phyloP scores from a whole-genome alignment of 2,888 invertebrate genomes.

The Tinea pellionella region DNA sequence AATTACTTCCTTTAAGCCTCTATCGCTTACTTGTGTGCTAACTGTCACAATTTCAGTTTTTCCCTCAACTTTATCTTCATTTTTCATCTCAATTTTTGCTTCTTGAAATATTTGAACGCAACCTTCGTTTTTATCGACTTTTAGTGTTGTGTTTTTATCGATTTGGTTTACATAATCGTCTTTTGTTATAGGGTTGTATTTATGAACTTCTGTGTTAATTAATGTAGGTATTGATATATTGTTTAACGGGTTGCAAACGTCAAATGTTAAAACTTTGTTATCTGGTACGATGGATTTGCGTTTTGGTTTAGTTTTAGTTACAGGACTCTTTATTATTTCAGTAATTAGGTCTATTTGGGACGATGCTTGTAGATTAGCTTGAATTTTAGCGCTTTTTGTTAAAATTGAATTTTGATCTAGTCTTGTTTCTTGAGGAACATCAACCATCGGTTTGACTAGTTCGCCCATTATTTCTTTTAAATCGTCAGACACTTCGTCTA shows the following conservation, averaged over 20 bases:
- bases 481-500: constrained; percentile 39
- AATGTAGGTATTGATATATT: constrained; percentile 34
- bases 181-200: constrained; percentile 30
- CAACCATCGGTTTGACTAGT: constrained; percentile 45
- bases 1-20: neutral
- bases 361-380: constrained; percentile 41
- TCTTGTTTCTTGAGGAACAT: constrained; percentile 29
- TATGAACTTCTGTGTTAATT: constrained; percentile 28
- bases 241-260: constrained; percentile 47
- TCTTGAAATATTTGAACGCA: neutral
- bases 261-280: constrained; percentile 35
- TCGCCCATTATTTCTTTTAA: constrained; percentile 51
- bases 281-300: neutral
- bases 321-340: neutral
- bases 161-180: neutral
- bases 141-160: neutral
- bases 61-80: neutral
- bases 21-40: too few species aligned
- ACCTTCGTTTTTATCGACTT: neutral
- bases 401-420: neutral
- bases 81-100: neutral
- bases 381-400: constrained; percentile 39
- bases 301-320: neutral
- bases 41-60: neutral
- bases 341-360: constrained; percentile 45